These are phyloP conservation scores for Aphodius sticticus DNA, from an alignment of 2,888 invertebrate genomes.

Conservation along the genomic window DNA sequence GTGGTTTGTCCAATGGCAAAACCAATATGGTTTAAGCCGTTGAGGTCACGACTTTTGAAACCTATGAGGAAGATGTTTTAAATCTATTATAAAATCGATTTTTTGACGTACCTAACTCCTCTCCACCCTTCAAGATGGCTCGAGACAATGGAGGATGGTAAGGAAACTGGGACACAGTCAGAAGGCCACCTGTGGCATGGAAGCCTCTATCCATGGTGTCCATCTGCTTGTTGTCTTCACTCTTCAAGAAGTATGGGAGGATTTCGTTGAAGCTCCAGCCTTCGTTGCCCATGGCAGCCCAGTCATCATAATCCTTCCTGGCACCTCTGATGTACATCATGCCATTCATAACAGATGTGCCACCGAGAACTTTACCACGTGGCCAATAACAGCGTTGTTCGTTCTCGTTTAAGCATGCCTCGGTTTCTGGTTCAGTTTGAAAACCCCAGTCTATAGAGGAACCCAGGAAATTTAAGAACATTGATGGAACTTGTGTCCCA, in stretches of 20 bases:
- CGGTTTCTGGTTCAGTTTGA: constrained; percentile 82
- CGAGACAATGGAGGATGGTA: constrained; percentile 86
- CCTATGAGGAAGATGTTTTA: constrained; percentile 60
- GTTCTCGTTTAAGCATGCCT: constrained; percentile 76
- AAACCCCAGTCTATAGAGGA: constrained; percentile 90
- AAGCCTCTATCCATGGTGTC: constrained; percentile 78
- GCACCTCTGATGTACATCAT: constrained; percentile 96
- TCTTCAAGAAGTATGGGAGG: constrained; percentile 87
- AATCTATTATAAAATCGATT: too few species aligned
- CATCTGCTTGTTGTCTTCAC: constrained; percentile 79
- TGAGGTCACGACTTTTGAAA: constrained; percentile 79
- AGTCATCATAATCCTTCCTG: constrained; percentile 84
- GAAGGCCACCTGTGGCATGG: constrained; percentile 79
- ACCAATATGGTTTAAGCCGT: constrained; percentile 82
- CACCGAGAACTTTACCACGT: constrained; percentile 87
- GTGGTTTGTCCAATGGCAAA: constrained; percentile 91
- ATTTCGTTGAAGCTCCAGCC: constrained; percentile 93
- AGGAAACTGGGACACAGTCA: constrained; percentile 83
- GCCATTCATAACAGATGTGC: constrained; percentile 93
- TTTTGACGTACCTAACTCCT: constrained; percentile 70
- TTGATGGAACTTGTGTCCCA: constrained; percentile 87
- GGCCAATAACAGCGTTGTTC: constrained; percentile 84
- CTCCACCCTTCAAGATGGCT: constrained; percentile 79
- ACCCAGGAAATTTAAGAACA: constrained; percentile 87
- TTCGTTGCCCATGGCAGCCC: constrained; percentile 85